Evolutionary conservation across 2,797 vertebrate genomes (phyloP), one percentile per base, ranked within the genome.

Genomic region (Dryobates pubescens): DNA sequence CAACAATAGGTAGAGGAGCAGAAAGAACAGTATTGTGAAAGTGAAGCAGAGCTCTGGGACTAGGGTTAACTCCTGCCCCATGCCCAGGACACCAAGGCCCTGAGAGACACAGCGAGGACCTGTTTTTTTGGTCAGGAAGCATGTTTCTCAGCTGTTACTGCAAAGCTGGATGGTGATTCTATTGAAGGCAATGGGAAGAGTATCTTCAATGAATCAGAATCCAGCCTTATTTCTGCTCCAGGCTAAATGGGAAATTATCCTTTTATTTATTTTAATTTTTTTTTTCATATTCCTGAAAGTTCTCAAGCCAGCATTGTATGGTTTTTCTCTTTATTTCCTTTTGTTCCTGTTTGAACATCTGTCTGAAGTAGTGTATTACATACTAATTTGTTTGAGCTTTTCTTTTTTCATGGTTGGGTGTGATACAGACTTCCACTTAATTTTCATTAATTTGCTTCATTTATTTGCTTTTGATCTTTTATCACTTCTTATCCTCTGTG

Each of bases 211-310:
- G 58, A 61, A 79, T 96, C 87, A 74, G 89, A 88, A 93, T 95
- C 64, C 2, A 0, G 71, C 64, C 71, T 69, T 76, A 83, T 76
- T 94, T 94, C 77, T 86, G 76, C 95, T 92, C 36, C 74, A 92
- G 93, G 96, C 94, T 82, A 93, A 83, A 95, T 96, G 94, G 93
- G 93, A 96, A 95, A 95, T 95, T 91, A 94, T 84, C 76, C 86
- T 63, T 61, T 45, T 56, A 56, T 56, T 51, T 51, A 26, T 34
- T 26, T 71, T 62, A 16, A 54, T 53, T 65, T 63, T 47, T 64
- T 68, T 59, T 41, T 80, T 69, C 34, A 23, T 92, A 88, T 81
- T 86, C 61, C 61, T 95, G 82, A 89, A 93, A 90, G 68, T 86
- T 93, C 90, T 93, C 57, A 82, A 95, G 92, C 80, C 85, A 96